Evolutionary conservation across 2,888 invertebrate genomes (phyloP).

Genomic region (Abscondita cerata): DNA sequence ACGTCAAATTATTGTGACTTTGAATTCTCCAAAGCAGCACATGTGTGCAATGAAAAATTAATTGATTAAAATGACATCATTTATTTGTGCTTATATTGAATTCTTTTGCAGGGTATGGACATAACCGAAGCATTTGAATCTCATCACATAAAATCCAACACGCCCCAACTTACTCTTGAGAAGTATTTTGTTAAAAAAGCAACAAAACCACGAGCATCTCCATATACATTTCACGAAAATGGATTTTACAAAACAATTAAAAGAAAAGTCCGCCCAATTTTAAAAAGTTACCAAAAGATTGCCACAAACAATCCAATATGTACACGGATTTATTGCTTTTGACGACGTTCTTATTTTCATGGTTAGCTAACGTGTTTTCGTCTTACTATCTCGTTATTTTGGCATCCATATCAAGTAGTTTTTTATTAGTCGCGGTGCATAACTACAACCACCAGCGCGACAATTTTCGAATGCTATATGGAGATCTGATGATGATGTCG

Average conservation of each 20-base stretch:
- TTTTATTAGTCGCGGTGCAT: conserved; percentile 68
- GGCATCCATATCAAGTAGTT: conserved; percentile 65
- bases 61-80: too few species aligned
- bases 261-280: conserved; percentile 61
- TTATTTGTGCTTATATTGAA: too few species aligned
- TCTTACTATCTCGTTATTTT: conserved; percentile 58
- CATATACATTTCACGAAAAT: conserved; percentile 73
- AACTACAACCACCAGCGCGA: conserved; percentile 77
- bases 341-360: conserved; percentile 52
- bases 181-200: conserved; percentile 73
- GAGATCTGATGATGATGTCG: conserved; percentile 70
- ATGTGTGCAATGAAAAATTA: too few species aligned
- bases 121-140: conserved; percentile 80
- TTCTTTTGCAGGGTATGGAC: conserved; percentile 70
- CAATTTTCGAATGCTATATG: conserved; percentile 76
- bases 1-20: too few species aligned
- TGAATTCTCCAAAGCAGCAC: too few species aligned
- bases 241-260: conserved; percentile 77
- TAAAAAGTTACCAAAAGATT: conserved; percentile 62
- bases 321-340: conserved; percentile 55
- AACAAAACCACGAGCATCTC: conserved; percentile 67
- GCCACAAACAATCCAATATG: conserved; percentile 51
- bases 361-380: conserved; percentile 54
- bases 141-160: conserved; percentile 69
- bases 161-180: conserved; percentile 64